Conservation (phyloP, 2,888 invertebrate species). For the Eueremaeus valkanovi region DNA sequence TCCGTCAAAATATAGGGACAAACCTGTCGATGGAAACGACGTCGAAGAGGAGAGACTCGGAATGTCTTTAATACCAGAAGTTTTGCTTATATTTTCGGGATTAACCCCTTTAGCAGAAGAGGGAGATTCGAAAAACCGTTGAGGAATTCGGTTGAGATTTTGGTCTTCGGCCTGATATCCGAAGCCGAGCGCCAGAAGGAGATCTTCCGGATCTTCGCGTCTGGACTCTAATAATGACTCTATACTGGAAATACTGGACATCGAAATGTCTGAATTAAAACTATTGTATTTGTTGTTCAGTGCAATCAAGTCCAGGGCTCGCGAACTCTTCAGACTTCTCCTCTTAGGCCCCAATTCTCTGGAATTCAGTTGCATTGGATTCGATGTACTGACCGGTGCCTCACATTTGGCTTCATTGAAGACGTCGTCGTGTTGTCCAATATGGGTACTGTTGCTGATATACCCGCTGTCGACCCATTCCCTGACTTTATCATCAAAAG, state of each 20-base stretch:
- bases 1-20: constrained; percentile 1
- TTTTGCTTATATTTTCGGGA: constrained; percentile 64
- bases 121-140: constrained; percentile 68
- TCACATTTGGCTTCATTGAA: neutral
- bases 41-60: constrained; percentile 9
- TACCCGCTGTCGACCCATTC: constrained; percentile 29
- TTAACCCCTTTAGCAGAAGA: constrained; percentile 72
- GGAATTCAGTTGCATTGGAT: no score
- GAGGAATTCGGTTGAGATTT: constrained; percentile 64
- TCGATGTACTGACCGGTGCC: neutral
- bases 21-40: constrained; percentile 24
- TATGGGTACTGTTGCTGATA: neutral
- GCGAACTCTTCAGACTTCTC: neutral
- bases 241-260: constrained; percentile 42
- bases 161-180: constrained; percentile 49
- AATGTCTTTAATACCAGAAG: neutral
- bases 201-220: constrained; percentile 81
- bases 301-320: constrained; percentile 29
- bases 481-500: constrained; percentile 1
- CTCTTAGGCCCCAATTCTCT: no score
- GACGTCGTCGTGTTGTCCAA: neutral
- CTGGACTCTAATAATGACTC: constrained; percentile 76
- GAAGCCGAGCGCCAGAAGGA: constrained; percentile 64
- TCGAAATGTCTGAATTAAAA: constrained; percentile 45
- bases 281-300: constrained; percentile 50